Evolutionary conservation across 2,797 vertebrate species (phyloP).

Genomic region (Liparis tanakae): DNA sequence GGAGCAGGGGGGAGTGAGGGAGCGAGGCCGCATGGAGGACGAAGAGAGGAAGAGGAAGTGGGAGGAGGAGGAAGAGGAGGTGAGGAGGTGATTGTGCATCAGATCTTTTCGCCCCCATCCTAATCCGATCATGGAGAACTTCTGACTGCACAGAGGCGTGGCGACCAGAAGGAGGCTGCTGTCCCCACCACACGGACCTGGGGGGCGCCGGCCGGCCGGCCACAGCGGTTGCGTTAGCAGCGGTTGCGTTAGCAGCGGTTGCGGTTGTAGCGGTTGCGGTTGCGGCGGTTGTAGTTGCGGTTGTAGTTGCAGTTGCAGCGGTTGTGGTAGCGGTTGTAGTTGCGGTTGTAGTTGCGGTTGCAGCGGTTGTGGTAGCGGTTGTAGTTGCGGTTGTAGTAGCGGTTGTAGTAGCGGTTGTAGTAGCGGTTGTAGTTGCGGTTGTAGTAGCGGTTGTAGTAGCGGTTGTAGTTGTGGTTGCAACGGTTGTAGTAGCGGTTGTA

Average conservation of each 20-base stretch:
- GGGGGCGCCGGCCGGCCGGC: neutral
- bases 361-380: neutral
- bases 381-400: too few relatives aligned
- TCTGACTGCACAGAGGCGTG: slow-evolving; percentile 8
- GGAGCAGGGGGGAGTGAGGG: slow-evolving; percentile 90
- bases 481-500: too few relatives aligned
- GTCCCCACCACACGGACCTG: neutral
- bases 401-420: too few relatives aligned
- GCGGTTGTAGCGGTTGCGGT: too few relatives aligned
- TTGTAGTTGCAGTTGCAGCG: slow-evolving; percentile 32
- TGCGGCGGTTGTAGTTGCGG: too few relatives aligned
- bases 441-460: too few relatives aligned
- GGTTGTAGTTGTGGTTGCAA: too few relatives aligned
- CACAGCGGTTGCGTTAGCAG: too few relatives aligned
- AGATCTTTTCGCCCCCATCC: slow-evolving; percentile 23
- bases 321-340: too few relatives aligned
- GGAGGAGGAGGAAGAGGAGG: slow-evolving; percentile 37
- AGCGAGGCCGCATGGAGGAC: slow-evolving; percentile 78
- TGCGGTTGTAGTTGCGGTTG: slow-evolving; percentile 35
- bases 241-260: too few relatives aligned
- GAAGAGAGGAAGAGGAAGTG: slow-evolving; percentile 79
- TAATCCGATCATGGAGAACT: slow-evolving; percentile 35
- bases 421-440: too few relatives aligned
- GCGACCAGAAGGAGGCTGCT: neutral
- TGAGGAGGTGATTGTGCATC: slow-evolving; percentile 41